These are phyloP conservation scores for Anabas testudineus DNA, from an alignment of 2,797 vertebrate species.

Conservation along the genomic window DNA sequence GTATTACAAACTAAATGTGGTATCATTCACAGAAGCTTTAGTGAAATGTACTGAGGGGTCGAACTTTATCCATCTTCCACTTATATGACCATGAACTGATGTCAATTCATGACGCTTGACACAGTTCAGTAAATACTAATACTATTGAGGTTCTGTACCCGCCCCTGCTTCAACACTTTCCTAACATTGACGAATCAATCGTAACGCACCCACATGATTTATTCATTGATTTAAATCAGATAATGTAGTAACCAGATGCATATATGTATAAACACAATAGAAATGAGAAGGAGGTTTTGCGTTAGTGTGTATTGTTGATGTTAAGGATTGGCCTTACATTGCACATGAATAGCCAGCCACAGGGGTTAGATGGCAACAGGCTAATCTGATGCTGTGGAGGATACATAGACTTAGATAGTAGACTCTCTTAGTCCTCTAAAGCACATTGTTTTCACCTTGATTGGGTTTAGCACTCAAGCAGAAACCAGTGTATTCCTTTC, in stretches of 20 bases:
- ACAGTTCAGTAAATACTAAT: background rate
- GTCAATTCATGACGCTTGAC: background rate
- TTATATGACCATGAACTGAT: background rate
- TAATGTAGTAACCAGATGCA: constrained; percentile 45
- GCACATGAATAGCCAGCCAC: constrained; percentile 73
- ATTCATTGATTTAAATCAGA: constrained; percentile 66
- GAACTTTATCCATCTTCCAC: background rate
- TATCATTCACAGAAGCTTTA: background rate
- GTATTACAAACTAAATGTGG: background rate
- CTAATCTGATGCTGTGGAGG: constrained; percentile 81
- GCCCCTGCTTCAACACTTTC: background rate
- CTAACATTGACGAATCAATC: constrained; percentile 1
- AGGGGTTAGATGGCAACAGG: constrained; percentile 71
- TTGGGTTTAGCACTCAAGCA: constrained; percentile 82
- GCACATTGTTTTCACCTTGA: constrained; percentile 81
- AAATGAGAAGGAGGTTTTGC: constrained; percentile 44
- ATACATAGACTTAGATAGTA: constrained; percentile 69
- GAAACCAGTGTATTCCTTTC: constrained; percentile 80
- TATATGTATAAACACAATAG: constrained; percentile 44
- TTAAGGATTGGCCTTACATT: constrained; percentile 63
- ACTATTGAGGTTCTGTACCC: background rate
- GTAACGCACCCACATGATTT: constrained; percentile 30
- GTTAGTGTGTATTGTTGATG: constrained; percentile 52
- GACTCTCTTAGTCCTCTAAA: constrained; percentile 76
- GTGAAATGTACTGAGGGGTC: too few species aligned